Percentiles rank a stretch among this genome's conserved stretches.
Evolutionary conservation across 2,888 invertebrate species (phyloP).

Genomic region (Ecliptopera silaceata): DNA sequence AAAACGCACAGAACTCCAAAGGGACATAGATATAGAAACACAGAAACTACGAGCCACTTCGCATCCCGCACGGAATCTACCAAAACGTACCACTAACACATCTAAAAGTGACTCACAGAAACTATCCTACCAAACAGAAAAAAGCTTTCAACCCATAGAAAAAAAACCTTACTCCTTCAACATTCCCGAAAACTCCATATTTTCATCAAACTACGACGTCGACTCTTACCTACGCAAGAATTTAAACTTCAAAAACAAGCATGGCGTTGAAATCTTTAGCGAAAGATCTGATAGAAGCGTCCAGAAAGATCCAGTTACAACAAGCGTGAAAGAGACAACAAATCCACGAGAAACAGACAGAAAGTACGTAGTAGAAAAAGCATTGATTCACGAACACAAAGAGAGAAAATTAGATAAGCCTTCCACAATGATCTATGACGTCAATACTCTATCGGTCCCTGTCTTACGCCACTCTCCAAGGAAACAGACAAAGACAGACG

Average conservation of each 20-base stretch:
- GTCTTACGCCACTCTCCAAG: conserved; percentile 81
- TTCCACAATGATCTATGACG: conserved; percentile 3
- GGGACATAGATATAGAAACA: conserved; percentile 70
- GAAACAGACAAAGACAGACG: conserved; percentile 27
- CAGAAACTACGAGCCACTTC: conserved; percentile 45
- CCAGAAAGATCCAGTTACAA: not conserved
- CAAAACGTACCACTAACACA: conserved; percentile 37
- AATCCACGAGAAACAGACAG: not conserved
- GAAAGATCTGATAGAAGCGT: conserved; percentile 18
- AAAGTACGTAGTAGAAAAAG: conserved; percentile 35
- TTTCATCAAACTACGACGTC: conserved; percentile 70
- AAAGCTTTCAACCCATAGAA: conserved; percentile 50
- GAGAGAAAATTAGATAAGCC: conserved; percentile 21
- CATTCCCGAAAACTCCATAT: conserved; percentile 71
- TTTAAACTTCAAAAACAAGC: conserved; percentile 59
- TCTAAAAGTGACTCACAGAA: conserved; percentile 59
- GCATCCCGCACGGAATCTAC: conserved; percentile 28
- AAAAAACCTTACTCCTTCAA: conserved; percentile 69
- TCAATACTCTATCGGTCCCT: conserved; percentile 80
- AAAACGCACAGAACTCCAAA: conserved; percentile 74
- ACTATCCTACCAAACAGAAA: conserved; percentile 59
- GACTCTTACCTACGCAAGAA: conserved; percentile 70
- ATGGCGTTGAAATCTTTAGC: conserved; percentile 26
- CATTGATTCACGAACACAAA: conserved; percentile 44
- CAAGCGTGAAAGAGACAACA: not conserved